These are phyloP conservation scores for Drosophila algonquin DNA, from an alignment of 2,888 invertebrate genomes.

Conservation along the genomic window DNA sequence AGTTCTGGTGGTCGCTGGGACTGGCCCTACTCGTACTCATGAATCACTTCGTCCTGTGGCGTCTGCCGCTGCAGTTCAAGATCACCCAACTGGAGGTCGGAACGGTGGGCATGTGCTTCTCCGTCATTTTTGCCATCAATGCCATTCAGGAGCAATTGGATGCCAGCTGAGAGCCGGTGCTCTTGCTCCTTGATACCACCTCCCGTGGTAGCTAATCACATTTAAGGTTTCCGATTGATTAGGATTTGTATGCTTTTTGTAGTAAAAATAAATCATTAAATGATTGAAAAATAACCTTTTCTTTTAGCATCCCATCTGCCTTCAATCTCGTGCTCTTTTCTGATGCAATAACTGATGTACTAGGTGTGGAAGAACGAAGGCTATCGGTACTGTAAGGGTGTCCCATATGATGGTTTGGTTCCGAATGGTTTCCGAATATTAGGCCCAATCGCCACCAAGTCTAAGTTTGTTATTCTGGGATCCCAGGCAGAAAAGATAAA, in stretches of 20 bases:
- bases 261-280: neutral
- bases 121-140: slow-evolving; percentile 65
- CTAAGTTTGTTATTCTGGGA: no score
- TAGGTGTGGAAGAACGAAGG: no score
- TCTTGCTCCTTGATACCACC: neutral
- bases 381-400: no score
- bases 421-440: no score
- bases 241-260: neutral
- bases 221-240: neutral
- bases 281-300: neutral
- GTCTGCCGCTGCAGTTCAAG: slow-evolving; percentile 59
- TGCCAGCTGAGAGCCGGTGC: slow-evolving; percentile 21
- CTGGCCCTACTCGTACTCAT: slow-evolving; percentile 61
- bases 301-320: no score
- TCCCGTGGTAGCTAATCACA: neutral
- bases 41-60: slow-evolving; percentile 71
- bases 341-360: no score
- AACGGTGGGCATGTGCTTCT: slow-evolving; percentile 72
- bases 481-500: no score
- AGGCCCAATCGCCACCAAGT: no score
- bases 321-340: no score
- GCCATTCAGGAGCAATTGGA: slow-evolving; percentile 66
- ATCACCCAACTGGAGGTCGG: slow-evolving; percentile 59
- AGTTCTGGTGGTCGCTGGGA: slow-evolving; percentile 63
- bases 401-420: no score